Evolutionary conservation across 2,113 vertebrate species (phyloP).

Genomic region (Pygoscelis adeliae): DNA sequence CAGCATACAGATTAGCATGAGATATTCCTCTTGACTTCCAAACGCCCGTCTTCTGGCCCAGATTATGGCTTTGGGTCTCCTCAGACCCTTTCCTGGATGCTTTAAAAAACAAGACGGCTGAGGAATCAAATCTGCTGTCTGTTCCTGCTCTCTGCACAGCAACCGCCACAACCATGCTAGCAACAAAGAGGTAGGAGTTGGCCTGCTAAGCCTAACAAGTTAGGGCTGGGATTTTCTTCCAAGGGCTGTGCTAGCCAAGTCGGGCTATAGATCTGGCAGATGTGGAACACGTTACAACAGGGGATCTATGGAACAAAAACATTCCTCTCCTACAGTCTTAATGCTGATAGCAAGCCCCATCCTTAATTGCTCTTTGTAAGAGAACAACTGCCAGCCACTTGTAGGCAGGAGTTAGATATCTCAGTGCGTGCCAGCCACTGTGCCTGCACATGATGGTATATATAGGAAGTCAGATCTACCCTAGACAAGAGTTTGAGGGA

Average conservation of each 20-base stretch:
- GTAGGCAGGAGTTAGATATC: not conserved
- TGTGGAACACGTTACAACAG: not conserved
- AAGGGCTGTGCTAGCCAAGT: not conserved
- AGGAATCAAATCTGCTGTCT: not conserved
- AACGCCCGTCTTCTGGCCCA: not conserved
- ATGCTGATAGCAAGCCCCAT: not conserved
- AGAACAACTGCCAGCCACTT: not conserved
- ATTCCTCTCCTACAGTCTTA: not conserved
- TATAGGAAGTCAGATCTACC: not conserved
- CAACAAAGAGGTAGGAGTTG: not conserved
- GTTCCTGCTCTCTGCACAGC: not conserved
- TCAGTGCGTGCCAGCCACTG: not conserved
- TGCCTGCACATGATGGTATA: rapidly evolving
- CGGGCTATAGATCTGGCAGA: not conserved
- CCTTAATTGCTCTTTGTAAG: not conserved
- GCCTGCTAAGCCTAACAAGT: not conserved
- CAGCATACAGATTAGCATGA: not conserved
- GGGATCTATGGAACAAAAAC: not conserved
- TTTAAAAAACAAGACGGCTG: not conserved
- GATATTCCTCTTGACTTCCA: not conserved
- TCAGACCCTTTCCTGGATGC: not conserved
- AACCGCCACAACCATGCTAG: rapidly evolving
- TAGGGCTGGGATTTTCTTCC: not conserved
- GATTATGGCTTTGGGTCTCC: not conserved
- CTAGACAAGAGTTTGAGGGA: not conserved